These are phyloP conservation scores for Gadopsis marmoratus DNA, from an alignment of 2,797 vertebrate species.

Conservation along the genomic window DNA sequence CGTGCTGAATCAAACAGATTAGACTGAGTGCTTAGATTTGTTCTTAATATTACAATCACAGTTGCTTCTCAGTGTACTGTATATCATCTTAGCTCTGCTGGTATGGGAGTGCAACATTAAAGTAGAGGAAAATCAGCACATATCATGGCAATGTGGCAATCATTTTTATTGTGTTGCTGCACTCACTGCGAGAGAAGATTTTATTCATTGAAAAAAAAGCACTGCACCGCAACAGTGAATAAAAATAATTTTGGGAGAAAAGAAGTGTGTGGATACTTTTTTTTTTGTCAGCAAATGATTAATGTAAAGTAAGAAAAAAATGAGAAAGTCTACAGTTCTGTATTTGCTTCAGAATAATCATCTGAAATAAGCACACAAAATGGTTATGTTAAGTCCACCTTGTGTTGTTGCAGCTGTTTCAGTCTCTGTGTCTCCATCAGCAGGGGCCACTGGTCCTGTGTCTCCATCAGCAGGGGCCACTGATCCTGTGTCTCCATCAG, in stretches of 20 bases:
- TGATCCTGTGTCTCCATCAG: not conserved
- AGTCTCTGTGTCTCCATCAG: not conserved
- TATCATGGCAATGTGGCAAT: not conserved
- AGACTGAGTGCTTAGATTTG: not conserved
- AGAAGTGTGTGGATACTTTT: not conserved
- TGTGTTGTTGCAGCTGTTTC: slow-evolving; percentile 8
- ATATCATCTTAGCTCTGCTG: not conserved
- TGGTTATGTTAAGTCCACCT: slow-evolving; percentile 32
- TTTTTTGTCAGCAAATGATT: not conserved
- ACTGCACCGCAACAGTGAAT: not conserved
- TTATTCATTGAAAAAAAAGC: not conserved
- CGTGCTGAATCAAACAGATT: not conserved
- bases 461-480: not conserved
- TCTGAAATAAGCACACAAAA: not conserved
- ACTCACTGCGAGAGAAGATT: not conserved
- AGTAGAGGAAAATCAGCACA: not conserved
- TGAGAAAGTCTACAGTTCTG: not conserved
- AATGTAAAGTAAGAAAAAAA: not conserved
- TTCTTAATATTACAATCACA: not conserved
- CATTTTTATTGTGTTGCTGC: not conserved
- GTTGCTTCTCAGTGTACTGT: slow-evolving; percentile 3
- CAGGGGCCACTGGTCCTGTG: not conserved
- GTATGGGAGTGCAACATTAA: not conserved
- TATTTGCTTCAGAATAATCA: not conserved
- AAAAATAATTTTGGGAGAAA: not conserved